Conservation (phyloP, 2,888 invertebrate species). For the Alloplasta piceator region DNA sequence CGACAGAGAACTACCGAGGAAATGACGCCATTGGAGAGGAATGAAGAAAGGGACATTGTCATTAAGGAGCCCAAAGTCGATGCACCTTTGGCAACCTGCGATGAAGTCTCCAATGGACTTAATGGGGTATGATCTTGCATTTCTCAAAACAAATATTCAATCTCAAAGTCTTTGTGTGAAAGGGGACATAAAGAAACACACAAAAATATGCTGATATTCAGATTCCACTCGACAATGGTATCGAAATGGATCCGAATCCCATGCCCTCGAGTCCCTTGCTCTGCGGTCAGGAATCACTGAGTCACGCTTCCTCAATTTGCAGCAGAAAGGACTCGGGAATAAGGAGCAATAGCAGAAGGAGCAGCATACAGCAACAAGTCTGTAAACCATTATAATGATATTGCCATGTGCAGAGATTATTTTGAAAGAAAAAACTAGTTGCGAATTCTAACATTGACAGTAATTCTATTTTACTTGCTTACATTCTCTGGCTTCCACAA, state of each 20-base stretch:
- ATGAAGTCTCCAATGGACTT: constrained; percentile 71
- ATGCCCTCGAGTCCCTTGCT: constrained; percentile 81
- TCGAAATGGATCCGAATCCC: constrained; percentile 82
- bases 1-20: constrained; percentile 81
- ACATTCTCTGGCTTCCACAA: no score
- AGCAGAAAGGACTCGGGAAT: constrained; percentile 96
- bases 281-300: constrained; percentile 86
- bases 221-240: constrained; percentile 74
- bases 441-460: not conserved
- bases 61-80: constrained; percentile 46
- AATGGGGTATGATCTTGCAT: constrained; percentile 69
- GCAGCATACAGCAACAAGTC: constrained; percentile 94
- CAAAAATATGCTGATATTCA: constrained; percentile 62
- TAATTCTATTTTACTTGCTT: no score
- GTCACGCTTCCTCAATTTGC: constrained; percentile 90
- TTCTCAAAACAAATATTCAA: not conserved
- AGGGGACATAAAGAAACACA: constrained; percentile 12
- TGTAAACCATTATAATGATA: constrained; percentile 57
- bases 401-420: not conserved
- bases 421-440: not conserved
- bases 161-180: not conserved
- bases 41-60: constrained; percentile 66
- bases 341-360: constrained; percentile 92
- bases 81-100: constrained; percentile 25
- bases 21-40: constrained; percentile 78